Conservation (phyloP, 2,888 invertebrate genomes). For the Callosobruchus maculatus region DNA sequence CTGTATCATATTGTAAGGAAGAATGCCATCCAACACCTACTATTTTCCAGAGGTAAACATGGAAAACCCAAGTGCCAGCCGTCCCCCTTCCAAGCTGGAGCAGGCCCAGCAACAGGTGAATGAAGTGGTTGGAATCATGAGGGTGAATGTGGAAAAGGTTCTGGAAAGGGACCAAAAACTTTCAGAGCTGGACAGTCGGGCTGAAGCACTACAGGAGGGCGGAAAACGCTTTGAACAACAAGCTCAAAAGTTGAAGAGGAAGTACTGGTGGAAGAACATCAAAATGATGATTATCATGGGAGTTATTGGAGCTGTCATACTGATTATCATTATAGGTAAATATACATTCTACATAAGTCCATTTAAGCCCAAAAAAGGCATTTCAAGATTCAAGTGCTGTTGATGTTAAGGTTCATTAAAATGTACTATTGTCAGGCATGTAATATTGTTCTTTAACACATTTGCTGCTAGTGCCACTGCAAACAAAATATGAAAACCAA, state of each 20-base stretch:
- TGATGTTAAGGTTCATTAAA: too few species aligned
- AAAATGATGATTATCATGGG: conserved; percentile 96
- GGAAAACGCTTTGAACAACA: conserved; percentile 97
- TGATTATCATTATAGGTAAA: conserved; percentile 88
- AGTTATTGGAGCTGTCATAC: conserved; percentile 74
- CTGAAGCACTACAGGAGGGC: conserved; percentile 91
- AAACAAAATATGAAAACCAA: too few species aligned
- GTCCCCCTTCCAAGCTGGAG: conserved; percentile 38
- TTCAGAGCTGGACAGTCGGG: conserved; percentile 91
- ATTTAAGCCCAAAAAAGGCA: too few species aligned
- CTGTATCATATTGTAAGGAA: neutral
- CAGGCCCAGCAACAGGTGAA: conserved; percentile 49
- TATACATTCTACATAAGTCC: too few species aligned
- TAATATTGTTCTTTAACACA: too few species aligned
- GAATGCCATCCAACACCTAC: conserved; percentile 20
- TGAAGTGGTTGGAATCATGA: conserved; percentile 91
- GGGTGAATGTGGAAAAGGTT: conserved; percentile 93
- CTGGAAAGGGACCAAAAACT: conserved; percentile 92
- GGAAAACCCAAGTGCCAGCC: conserved; percentile 33
- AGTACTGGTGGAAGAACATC: conserved; percentile 97
- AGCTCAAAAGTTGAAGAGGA: conserved; percentile 93
- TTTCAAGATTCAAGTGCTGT: too few species aligned
- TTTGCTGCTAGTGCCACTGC: too few species aligned
- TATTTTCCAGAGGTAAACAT: conserved; percentile 22
- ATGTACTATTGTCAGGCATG: too few species aligned